A percentile compares a stretch with the other conserved stretches of the same genome.
Conservation (phyloP, 2,113 vertebrate species). For the Ifrita kowaldi region DNA sequence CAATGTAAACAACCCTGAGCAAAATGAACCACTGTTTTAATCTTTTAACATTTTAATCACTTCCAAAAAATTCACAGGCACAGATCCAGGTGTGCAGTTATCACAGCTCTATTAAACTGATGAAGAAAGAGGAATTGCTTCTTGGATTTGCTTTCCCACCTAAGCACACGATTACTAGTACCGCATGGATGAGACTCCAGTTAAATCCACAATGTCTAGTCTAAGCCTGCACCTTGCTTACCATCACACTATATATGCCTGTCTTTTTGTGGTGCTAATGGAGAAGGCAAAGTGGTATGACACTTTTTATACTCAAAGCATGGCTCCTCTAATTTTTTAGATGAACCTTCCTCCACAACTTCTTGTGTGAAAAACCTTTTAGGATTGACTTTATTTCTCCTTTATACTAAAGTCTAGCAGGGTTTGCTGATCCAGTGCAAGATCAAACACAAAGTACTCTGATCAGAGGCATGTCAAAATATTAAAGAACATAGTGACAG, state of each 20-base stretch:
- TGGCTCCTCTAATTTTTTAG: neutral
- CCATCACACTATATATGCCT: neutral
- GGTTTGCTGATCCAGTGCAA: slow-evolving; percentile 79
- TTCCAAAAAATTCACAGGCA: neutral
- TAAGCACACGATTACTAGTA: neutral
- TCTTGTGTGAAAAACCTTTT: neutral
- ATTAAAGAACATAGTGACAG: slow-evolving; percentile 63
- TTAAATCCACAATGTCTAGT: neutral
- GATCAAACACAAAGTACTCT: slow-evolving; percentile 78
- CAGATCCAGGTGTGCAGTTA: neutral
- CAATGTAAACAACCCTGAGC: neutral
- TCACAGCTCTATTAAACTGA: neutral
- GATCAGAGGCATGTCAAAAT: slow-evolving; percentile 67
- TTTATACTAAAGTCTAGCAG: slow-evolving; percentile 15
- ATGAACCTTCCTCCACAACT: neutral
- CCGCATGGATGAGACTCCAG: neutral
- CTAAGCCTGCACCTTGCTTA: neutral
- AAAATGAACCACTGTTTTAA: neutral
- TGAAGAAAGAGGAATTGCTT: neutral
- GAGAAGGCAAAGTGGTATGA: neutral
- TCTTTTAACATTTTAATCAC: neutral
- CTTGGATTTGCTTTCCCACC: neutral
- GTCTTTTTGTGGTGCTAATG: neutral
- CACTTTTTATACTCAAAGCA: neutral
- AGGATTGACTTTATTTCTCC: neutral